Percentiles rank a stretch among this genome's conserved stretches.
These are phyloP conservation scores for Furnarius figulus DNA, from an alignment of 2,113 vertebrate genomes.

Conservation along the genomic window DNA sequence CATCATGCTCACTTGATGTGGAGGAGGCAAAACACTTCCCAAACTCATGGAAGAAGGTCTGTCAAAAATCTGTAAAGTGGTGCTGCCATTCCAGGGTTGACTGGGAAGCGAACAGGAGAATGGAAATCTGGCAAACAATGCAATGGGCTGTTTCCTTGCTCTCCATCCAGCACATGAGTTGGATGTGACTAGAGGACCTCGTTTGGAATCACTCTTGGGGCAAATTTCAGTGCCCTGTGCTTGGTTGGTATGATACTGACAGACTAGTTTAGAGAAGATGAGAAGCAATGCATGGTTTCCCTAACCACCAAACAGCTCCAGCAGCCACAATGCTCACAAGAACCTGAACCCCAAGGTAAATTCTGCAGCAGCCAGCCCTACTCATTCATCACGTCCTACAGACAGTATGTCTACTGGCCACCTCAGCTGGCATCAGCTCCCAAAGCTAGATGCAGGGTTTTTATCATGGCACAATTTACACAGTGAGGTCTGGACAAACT, in stretches of 20 bases:
- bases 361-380: neutral
- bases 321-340: neutral
- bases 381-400: neutral
- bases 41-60: neutral
- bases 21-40: neutral
- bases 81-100: neutral
- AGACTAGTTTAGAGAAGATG: neutral
- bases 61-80: neutral
- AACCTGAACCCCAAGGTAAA: neutral
- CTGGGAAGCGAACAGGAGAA: neutral
- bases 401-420: neutral
- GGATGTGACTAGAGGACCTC: neutral
- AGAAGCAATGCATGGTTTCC: neutral
- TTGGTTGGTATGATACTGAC: neutral
- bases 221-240: neutral
- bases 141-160: neutral
- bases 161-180: neutral
- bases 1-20: neutral
- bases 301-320: neutral
- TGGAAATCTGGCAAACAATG: neutral
- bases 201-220: neutral
- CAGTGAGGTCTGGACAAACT: neutral
- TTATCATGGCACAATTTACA: neutral
- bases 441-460: neutral
- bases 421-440: accelerated